Base-by-base conservation (phyloP, 1,140 invertebrate genomes). In the Alviniconcha marisindica region DNA sequence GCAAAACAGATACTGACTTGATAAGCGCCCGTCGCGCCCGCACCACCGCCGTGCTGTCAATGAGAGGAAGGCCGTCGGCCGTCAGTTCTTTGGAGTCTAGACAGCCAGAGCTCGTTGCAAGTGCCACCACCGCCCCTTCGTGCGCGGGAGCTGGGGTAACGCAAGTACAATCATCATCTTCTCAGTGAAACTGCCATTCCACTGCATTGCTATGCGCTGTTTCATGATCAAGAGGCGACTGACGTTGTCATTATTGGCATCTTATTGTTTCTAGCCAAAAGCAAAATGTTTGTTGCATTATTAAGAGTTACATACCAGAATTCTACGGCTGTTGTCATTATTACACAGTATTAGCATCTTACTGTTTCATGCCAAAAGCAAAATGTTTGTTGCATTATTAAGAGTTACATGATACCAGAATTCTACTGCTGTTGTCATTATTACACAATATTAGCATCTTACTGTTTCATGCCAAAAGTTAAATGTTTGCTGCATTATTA, bases 11-110 rank as follows among this genome's bases (percentile, higher is more conserved):
- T 28, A 74, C 87, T 86, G 87, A 91, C 90, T 90, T 90, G 0
- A 86, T 56, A 1, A 91, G 71, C 0, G 88, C 87, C 66, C 91
- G 87, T 38, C 88, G 84, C 0, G 90, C 90, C 28, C 88, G 78
- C 14, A 84, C 87, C 42, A 90, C 69, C 36, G 88, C 89, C 81
- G 88, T 86, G 74, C 88, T 86, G 77, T 91, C 91, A 48, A 90
- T 86, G 15, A 91, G 24, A 36, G 82, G 63, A n/a, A 88, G 51
- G 12, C 90, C 91, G 82, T 90, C 86, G 2, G 40, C 56, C 15
- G 69, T 83, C 3, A 90, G 40, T 48, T 83, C 82, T 15, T 86
- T 74, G 15, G 82, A 63, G n/a, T 84, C 78, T 38, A 89, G n/a
- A 82, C 85, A 87, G 5, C 84, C 77, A 44, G 86, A 86, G 12